A percentile compares a stretch with the other conserved stretches of the same genome.
phyloP scores from a whole-genome alignment of 2,113 vertebrate species.

The Vireo altiloquus region DNA sequence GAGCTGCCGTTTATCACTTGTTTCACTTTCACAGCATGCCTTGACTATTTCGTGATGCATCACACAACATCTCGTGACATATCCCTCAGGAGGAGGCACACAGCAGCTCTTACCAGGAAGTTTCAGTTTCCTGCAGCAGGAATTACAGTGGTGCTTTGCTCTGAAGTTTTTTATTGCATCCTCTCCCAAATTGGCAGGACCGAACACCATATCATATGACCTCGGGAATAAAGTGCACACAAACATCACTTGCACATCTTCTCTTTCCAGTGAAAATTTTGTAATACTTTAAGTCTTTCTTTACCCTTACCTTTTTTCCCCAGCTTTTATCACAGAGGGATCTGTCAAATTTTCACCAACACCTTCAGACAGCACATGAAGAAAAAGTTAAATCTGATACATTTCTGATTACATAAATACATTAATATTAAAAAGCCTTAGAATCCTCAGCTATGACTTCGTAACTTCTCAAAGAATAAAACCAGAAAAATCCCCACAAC shows the following conservation, averaged over 20 bases:
- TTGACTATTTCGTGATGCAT: rapidly evolving
- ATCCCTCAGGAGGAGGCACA: background rate
- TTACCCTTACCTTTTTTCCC: slow-evolving; percentile 89
- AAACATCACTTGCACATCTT: background rate
- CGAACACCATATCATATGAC: slow-evolving; percentile 96
- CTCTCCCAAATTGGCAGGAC: slow-evolving; percentile 94
- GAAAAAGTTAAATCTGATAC: slow-evolving; percentile 7
- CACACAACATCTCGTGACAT: background rate
- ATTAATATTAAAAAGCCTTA: background rate
- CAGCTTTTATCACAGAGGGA: slow-evolving; percentile 97
- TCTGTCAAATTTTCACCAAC: slow-evolving; percentile 98
- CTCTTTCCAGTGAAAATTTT: background rate
- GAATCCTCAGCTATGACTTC: background rate
- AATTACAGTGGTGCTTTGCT: slow-evolving; percentile 96
- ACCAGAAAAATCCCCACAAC: background rate
- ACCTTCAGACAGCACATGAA: slow-evolving; percentile 73
- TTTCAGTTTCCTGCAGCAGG: slow-evolving; percentile 96
- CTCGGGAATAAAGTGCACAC: slow-evolving; percentile 60
- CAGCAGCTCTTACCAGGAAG: slow-evolving; percentile 85
- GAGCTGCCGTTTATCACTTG: background rate
- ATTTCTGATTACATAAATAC: background rate
- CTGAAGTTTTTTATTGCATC: slow-evolving; percentile 97
- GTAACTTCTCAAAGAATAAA: background rate
- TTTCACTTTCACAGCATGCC: background rate
- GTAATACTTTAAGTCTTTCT: background rate